Base-by-base conservation (phyloP, 2,888 invertebrate genomes). In the Diplolepis rosae region DNA sequence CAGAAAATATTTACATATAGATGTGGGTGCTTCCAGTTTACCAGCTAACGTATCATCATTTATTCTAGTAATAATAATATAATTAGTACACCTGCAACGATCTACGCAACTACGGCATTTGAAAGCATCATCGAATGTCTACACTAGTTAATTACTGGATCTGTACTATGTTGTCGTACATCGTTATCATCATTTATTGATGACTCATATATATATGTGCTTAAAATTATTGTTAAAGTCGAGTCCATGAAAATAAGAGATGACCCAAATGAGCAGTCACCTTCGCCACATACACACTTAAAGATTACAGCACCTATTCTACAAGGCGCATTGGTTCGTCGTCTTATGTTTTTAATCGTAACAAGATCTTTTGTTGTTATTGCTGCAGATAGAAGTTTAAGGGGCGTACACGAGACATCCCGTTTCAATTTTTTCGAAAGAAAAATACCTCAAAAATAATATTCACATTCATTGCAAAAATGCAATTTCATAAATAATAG, bases 51-150 rank as follows among this genome's bases (percentile, higher is more conserved):
- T 27, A 52, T 39, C 13, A 13, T 9, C 9, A 32, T 51, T 51
- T 51, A 51, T 28, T 52, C 27, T 52, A 52, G 28, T 52, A 52
- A 52, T 52, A 28, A 15, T 28, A 52, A 27, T 52, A 52, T 52
- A n/a, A 28, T 6, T 22, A 48, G 48, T 48, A 48, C 48, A 48
- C 18, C 22, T 22, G 22, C 48, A 48, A 48, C 22, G 48, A 48
- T 48, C 48, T 9, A 22, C 22, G 22, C 15, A 11, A 48, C 22
- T 48, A 18, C 22, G 15, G 22, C 22, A 48, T 48, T 48, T 22
- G 5, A 48, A 42, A 42, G 42, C 42, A 42, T 15, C 15, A 15
- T 15, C 15, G 15, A 48, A 22, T n/a, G 11, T 48, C 48, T 48
- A 22, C 22, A 22, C 11, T 22, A 11, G 7, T n/a, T n/a, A n/a